These are phyloP conservation scores for Megaptera novaeangliae DNA, from an alignment of 2,113 vertebrate species.

Conservation along the genomic window DNA sequence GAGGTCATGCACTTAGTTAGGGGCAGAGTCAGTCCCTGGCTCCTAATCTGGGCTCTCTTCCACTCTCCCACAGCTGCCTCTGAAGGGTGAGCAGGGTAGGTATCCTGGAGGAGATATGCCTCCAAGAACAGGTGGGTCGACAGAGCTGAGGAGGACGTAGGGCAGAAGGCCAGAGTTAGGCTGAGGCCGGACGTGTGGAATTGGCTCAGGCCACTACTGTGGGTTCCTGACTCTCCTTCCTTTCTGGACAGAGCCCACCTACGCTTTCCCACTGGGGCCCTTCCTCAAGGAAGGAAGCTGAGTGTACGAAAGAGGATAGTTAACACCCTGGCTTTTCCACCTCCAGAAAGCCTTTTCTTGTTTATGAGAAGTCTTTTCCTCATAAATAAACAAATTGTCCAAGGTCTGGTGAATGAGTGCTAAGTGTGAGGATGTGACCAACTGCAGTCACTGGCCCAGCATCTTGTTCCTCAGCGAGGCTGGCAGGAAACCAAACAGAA, in stretches of 20 bases:
- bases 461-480: background rate
- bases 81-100: background rate
- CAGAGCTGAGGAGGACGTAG: background rate
- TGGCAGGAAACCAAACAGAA: slow-evolving; percentile 26
- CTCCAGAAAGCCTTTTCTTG: slow-evolving; percentile 33
- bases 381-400: slow-evolving; percentile 19
- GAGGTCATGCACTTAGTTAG: background rate
- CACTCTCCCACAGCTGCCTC: background rate
- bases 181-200: background rate
- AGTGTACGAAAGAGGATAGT: background rate
- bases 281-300: slow-evolving; percentile 62
- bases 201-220: background rate
- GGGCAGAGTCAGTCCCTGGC: background rate
- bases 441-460: background rate
- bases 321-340: slow-evolving; percentile 27
- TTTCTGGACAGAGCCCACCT: background rate
- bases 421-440: background rate
- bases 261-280: background rate
- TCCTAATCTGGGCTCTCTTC: background rate
- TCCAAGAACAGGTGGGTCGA: background rate
- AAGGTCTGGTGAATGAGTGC: background rate
- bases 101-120: background rate
- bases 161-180: background rate
- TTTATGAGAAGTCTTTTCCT: slow-evolving; percentile 41
- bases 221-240: slow-evolving; percentile 32